Percentiles rank a stretch among this genome's conserved stretches.
phyloP scores from a whole-genome alignment of 2,888 invertebrate species.

The Gisinianus flammeolus region DNA sequence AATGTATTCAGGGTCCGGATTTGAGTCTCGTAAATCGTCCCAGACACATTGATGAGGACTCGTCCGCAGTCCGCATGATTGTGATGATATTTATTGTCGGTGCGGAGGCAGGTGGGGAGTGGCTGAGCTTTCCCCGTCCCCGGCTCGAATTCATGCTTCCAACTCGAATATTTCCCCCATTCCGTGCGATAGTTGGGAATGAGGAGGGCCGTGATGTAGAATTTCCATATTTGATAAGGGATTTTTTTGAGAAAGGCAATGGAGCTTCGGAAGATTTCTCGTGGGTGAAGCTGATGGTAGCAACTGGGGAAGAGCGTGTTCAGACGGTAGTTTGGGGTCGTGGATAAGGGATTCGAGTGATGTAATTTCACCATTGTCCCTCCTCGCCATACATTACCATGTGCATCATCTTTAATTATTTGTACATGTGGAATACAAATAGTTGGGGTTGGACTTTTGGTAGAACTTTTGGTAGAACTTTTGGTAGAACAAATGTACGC shows the following conservation, averaged over 20 bases:
- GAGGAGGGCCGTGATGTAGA: constrained; percentile 26
- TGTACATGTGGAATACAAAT: not conserved
- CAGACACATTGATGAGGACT: constrained; percentile 32
- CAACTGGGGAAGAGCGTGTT: not conserved
- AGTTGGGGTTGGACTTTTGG: no score
- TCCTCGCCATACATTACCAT: no score
- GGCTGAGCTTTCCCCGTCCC: not conserved
- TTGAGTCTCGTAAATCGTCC: constrained; percentile 36
- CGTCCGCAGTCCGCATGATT: constrained; percentile 30
- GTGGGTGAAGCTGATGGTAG: constrained; percentile 20
- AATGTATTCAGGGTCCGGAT: constrained; percentile 30
- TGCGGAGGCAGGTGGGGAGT: not conserved
- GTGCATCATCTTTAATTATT: not conserved
- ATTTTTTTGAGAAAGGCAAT: not conserved
- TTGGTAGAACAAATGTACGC: no score
- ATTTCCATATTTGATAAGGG: not conserved
- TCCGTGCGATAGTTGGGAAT: constrained; percentile 36
- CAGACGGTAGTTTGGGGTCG: not conserved
- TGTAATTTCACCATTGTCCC: not conserved
- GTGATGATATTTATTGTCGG: not conserved
- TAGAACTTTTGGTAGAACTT: no score
- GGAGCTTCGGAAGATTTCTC: not conserved
- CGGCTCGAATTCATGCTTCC: constrained; percentile 29
- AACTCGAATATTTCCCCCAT: constrained; percentile 53
- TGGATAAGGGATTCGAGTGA: not conserved